A percentile compares a stretch with the other conserved stretches of the same genome.
phyloP scores from a whole-genome alignment of 64 coral and sea anemone genomes.

The Anthopleura sola region DNA sequence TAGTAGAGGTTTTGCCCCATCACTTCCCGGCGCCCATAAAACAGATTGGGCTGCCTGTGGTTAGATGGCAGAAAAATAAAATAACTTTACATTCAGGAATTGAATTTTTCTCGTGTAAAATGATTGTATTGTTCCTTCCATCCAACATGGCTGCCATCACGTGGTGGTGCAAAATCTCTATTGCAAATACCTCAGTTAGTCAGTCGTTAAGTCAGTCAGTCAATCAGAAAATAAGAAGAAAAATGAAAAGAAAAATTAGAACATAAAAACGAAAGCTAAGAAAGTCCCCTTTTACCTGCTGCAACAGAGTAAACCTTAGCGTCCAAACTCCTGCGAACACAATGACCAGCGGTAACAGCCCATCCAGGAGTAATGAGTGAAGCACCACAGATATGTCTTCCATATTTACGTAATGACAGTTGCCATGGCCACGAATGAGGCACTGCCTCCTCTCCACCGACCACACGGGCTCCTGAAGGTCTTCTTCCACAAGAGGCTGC shows the following conservation, averaged over 20 bases:
- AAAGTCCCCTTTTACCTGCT: slow-evolving; percentile 15
- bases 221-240: not conserved
- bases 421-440: slow-evolving; percentile 48
- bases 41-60: too few relatives aligned
- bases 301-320: not conserved
- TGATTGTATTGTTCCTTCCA: too few relatives aligned
- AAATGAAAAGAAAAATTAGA: not conserved
- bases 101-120: too few relatives aligned
- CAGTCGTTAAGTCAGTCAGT: too few relatives aligned
- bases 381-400: slow-evolving; percentile 23
- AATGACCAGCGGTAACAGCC: slow-evolving; percentile 24
- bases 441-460: slow-evolving; percentile 25
- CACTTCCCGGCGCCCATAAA: too few relatives aligned
- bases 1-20: too few relatives aligned
- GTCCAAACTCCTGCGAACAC: not conserved
- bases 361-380: slow-evolving; percentile 15
- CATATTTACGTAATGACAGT: slow-evolving; percentile 25
- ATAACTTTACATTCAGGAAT: too few relatives aligned
- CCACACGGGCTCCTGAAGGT: slow-evolving; percentile 20
- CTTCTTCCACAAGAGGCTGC: slow-evolving; percentile 5
- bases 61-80: too few relatives aligned
- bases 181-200: too few relatives aligned
- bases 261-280: not conserved
- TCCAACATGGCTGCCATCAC: too few relatives aligned
- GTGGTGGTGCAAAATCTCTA: too few relatives aligned